These are phyloP conservation scores for Telmatochromis brachygnathus DNA, from an alignment of 2,113 vertebrate genomes.

Conservation along the genomic window DNA sequence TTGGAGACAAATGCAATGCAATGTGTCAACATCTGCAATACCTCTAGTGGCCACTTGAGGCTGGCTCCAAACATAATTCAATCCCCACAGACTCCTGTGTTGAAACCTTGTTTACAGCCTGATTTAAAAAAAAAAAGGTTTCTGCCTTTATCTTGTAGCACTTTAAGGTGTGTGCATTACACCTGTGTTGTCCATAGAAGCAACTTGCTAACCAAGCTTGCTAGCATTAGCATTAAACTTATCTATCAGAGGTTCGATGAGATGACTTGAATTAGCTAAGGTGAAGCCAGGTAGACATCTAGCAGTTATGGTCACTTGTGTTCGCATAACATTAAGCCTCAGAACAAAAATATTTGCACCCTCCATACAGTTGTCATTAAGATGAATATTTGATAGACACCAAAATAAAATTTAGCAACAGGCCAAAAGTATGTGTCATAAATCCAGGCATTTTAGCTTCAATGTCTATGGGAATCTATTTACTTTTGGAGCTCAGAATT, in stretches of 20 bases:
- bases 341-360: neutral
- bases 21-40: neutral
- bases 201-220: neutral
- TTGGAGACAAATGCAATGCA: neutral
- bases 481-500: neutral
- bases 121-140: rapidly evolving
- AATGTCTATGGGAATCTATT: neutral
- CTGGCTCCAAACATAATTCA: neutral
- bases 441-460: neutral
- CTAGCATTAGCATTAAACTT: neutral
- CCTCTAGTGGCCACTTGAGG: neutral
- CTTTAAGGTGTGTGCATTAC: neutral
- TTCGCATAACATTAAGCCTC: neutral
- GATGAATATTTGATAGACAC: neutral
- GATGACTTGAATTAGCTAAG: neutral
- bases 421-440: neutral
- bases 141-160: neutral
- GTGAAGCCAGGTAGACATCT: neutral
- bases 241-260: neutral
- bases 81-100: neutral
- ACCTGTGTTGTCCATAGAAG: neutral
- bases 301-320: neutral
- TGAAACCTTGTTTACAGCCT: neutral
- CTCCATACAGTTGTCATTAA: neutral
- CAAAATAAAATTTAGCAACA: neutral